Percentiles rank a stretch among this genome's conserved stretches.
Evolutionary conservation across 2,113 vertebrate species (phyloP).

Genomic region (Rutilus rutilus): DNA sequence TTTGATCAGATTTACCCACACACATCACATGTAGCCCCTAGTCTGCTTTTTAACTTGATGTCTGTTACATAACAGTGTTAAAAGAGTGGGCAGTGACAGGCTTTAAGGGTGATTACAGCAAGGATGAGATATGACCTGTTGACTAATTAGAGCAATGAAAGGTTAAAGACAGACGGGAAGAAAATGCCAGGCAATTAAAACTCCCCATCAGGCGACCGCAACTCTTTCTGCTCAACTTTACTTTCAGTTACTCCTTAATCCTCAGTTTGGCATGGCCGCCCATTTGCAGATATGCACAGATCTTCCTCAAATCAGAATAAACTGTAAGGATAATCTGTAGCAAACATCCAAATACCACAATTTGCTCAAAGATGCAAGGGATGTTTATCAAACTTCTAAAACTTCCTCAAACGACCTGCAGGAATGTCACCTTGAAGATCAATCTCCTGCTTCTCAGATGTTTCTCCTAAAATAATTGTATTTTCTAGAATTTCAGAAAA

Average conservation of each 20-base stretch:
- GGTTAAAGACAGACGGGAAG: conserved; percentile 47
- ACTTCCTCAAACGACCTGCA: background rate
- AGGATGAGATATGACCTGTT: conserved; percentile 42
- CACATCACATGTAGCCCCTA: background rate
- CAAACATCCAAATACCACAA: conserved; percentile 1
- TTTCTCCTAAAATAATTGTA: background rate
- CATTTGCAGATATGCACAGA: background rate
- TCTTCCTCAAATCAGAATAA: background rate
- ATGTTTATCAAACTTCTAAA: background rate
- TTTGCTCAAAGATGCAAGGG: background rate
- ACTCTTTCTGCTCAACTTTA: conserved; percentile 14
- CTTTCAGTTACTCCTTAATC: conserved; percentile 26
- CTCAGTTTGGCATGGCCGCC: background rate
- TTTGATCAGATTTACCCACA: no score
- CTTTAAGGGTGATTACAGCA: conserved; percentile 35
- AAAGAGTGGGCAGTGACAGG: conserved; percentile 43
- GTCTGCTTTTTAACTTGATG: conserved; percentile 31
- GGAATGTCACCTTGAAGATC: conserved; percentile 15
- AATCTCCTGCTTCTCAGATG: background rate
- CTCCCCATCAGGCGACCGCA: conserved; percentile 13
- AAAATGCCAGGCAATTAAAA: conserved; percentile 55
- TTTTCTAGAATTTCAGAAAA: background rate
- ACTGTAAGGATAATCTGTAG: conserved; percentile 7
- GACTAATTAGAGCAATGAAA: conserved; percentile 53
- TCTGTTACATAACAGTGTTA: conserved; percentile 48